phyloP scores from a whole-genome alignment of 2,888 invertebrate species.

The Napeogenes sylphis region DNA sequence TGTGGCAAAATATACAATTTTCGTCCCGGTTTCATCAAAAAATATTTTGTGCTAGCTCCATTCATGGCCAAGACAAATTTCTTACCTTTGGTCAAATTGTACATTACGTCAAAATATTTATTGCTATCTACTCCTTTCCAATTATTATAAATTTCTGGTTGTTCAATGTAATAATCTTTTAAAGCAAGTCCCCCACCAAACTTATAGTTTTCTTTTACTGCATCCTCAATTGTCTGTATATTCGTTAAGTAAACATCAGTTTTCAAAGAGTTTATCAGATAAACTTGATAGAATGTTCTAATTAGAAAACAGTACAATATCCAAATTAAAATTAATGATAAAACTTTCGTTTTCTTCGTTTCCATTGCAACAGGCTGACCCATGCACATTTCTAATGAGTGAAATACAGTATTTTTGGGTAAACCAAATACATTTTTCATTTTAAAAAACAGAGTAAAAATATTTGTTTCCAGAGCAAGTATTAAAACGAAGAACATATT shows the following conservation, averaged over 20 bases:
- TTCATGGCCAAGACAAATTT: slow-evolving; percentile 57
- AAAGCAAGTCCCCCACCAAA: slow-evolving; percentile 56
- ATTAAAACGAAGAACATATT: slow-evolving; percentile 43
- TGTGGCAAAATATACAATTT: slow-evolving; percentile 48
- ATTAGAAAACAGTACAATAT: slow-evolving; percentile 59
- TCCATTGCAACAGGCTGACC: slow-evolving; percentile 45
- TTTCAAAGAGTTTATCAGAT: slow-evolving; percentile 56
- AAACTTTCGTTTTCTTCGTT: slow-evolving; percentile 6
- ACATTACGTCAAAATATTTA: slow-evolving; percentile 41
- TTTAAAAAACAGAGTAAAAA: slow-evolving; percentile 34
- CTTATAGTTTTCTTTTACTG: slow-evolving; percentile 45
- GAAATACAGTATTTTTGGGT: slow-evolving; percentile 37
- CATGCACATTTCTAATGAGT: slow-evolving; percentile 48
- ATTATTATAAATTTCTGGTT: slow-evolving; percentile 46
- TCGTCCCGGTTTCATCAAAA: slow-evolving; percentile 37
- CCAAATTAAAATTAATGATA: slow-evolving; percentile 47
- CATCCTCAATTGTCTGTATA: slow-evolving; percentile 52
- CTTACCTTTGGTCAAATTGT: slow-evolving; percentile 45
- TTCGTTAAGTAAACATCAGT: slow-evolving; percentile 47
- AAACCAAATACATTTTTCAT: slow-evolving; percentile 26
- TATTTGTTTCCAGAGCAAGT: slow-evolving; percentile 40
- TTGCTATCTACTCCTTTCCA: slow-evolving; percentile 45
- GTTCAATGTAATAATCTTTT: slow-evolving; percentile 54
- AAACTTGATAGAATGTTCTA: slow-evolving; percentile 62
- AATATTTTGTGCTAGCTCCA: slow-evolving; percentile 41